Evolutionary conservation across 1,140 invertebrate genomes (phyloP).

Genomic region (Pseudobourletiella spinata): DNA sequence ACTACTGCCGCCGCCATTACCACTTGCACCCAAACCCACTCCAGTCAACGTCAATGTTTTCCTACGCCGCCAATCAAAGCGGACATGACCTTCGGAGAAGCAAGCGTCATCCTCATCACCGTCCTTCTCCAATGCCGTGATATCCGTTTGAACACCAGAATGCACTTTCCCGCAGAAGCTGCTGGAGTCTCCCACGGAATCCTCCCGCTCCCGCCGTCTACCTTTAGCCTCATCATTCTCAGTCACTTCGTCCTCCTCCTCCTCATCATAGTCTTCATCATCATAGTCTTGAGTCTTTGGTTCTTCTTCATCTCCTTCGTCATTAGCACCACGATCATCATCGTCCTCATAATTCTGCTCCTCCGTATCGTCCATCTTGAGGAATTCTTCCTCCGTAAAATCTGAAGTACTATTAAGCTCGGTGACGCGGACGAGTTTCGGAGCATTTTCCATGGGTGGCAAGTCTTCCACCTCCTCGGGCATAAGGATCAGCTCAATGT

Average conservation of each 20-base stretch:
- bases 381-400: conserved; percentile 16
- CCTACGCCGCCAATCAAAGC: neutral
- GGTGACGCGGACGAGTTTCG: conserved; percentile 29
- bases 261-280: neutral
- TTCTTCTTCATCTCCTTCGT: conserved; percentile 1
- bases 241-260: conserved; percentile 4
- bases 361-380: conserved; percentile 16
- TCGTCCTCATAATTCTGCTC: conserved; percentile 1
- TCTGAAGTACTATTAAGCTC: conserved; percentile 21
- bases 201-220: conserved; percentile 13
- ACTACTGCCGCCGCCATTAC: neutral
- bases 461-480: conserved; percentile 32
- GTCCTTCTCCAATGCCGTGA: conserved; percentile 26
- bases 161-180: conserved; percentile 9
- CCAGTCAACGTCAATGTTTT: conserved; percentile 1
- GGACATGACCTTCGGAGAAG: neutral
- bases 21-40: neutral
- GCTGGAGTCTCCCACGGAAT: neutral
- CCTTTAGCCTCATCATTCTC: neutral
- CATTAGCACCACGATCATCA: conserved; percentile 4
- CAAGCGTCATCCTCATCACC: neutral
- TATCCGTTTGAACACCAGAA: conserved; percentile 32
- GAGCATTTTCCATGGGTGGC: conserved; percentile 15
- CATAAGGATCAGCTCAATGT: conserved; percentile 35
- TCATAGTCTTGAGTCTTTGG: neutral